Evolutionary conservation across 2,797 vertebrate genomes (phyloP).

Genomic region (Acipenser oxyrinchus): DNA sequence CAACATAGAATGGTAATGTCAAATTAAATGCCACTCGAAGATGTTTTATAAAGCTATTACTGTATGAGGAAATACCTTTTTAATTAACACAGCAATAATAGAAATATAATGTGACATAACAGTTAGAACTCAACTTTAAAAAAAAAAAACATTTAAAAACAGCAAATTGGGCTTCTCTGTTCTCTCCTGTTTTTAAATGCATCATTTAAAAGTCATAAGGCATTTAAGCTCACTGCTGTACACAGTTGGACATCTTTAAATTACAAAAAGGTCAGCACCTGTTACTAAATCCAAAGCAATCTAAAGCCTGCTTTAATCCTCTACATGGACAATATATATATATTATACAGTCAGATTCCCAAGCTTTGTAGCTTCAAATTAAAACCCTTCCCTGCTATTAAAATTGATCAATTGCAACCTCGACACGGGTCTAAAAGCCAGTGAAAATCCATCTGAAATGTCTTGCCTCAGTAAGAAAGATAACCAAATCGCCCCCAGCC

Average conservation of each 20-base stretch:
- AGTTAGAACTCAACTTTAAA: background rate
- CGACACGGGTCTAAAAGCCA: constrained; percentile 11
- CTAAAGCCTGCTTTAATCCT: constrained; percentile 19
- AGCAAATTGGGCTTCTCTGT: background rate
- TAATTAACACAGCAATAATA: too few species aligned
- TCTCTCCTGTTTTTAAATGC: background rate
- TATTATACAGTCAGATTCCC: constrained; percentile 19
- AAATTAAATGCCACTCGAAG: too few species aligned
- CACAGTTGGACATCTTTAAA: constrained; percentile 6
- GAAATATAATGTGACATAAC: too few species aligned
- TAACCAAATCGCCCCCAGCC: background rate
- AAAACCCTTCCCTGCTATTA: constrained; percentile 17
- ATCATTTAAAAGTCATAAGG: background rate
- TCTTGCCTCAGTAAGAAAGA: constrained; percentile 10
- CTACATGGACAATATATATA: constrained; percentile 6
- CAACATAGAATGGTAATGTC: too few species aligned
- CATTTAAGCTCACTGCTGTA: background rate
- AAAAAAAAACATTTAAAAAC: background rate
- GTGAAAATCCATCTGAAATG: constrained; percentile 13
- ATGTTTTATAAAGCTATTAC: too few species aligned
- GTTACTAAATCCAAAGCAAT: constrained; percentile 20
- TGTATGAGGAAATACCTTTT: too few species aligned
- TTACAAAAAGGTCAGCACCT: constrained; percentile 8
- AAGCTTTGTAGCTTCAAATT: constrained; percentile 13
- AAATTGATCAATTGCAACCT: constrained; percentile 7